A percentile compares a stretch with the other conserved stretches of the same genome.
These are phyloP conservation scores for Sebastes kiyomatsui DNA, from an alignment of 2,797 vertebrate species.

Conservation along the genomic window DNA sequence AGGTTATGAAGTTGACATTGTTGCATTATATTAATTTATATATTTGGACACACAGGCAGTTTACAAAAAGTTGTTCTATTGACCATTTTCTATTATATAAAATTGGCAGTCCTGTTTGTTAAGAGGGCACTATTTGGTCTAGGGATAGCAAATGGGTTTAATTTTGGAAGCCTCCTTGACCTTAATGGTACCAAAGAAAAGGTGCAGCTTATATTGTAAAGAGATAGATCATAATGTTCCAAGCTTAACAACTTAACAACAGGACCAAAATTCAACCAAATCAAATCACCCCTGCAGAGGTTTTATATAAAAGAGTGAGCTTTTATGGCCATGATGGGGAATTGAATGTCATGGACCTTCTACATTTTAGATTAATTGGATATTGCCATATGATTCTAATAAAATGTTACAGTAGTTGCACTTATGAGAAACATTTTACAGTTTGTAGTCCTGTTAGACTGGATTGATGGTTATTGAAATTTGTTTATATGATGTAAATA, in stretches of 20 bases:
- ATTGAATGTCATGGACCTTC: background rate
- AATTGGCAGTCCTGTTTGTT: background rate
- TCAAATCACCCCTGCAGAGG: background rate
- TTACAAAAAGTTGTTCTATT: background rate
- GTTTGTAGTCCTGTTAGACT: background rate
- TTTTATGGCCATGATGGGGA: background rate
- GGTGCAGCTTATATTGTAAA: background rate
- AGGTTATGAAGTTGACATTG: background rate
- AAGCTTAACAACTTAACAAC: background rate
- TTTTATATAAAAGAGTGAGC: background rate
- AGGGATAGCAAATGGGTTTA: background rate
- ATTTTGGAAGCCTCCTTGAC: constrained; percentile 25
- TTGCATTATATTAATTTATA: background rate
- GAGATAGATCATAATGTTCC: background rate
- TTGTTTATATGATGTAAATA: background rate
- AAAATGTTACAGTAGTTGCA: background rate
- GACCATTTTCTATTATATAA: background rate
- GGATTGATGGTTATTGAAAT: background rate
- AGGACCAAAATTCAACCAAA: background rate
- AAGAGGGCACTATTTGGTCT: background rate
- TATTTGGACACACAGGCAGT: background rate
- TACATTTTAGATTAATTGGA: background rate
- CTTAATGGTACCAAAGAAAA: constrained; percentile 7
- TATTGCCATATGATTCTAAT: background rate
- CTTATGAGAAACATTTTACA: background rate